Evolutionary conservation across 2,113 vertebrate genomes (phyloP), one percentile per base, ranked within the genome.

Genomic region (Prionailurus bengalensis): DNA sequence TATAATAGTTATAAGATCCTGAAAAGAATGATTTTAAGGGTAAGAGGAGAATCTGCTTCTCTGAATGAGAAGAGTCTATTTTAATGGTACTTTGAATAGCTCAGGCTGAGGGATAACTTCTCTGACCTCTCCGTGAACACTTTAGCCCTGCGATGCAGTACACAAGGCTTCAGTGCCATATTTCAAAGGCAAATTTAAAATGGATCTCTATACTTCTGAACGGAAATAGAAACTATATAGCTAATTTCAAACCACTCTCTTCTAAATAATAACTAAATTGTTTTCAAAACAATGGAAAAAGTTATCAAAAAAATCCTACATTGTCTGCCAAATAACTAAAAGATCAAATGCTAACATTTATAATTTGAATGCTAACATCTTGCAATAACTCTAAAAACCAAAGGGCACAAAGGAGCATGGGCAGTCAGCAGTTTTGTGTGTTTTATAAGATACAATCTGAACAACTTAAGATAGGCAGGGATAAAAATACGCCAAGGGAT

Each of bases 11-110:
- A 73, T 31, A 95, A 95, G 76, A 96, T 74, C 39, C 65, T 89
- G 39, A 71, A 95, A 91, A 97, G 80, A 97, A 97, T 98, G 95
- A 95, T 97, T 95, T 97, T 97, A 97, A 91, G 78, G 27, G 19
- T 87, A 95, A 94, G 27, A 89, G 53, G 66, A 85, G 45, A 94
- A 95, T 94, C 91, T 63, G 68, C 91, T 97, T 92, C 83, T 74
- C 61, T 88, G 66, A 93, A 84, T 66, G 29, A 81, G 48, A 90
- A 90, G 70, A 85, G n/a, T 90, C 96, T 91, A 78, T 97, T 91
- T 96, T 90, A 95, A 89, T 36, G 39, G n/a, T 86, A n/a, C 2
- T 97, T 36, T 65, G 61, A 96, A 81, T 55, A 91, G 53, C 45
- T 63, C 70, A 88, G 71, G 9, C 29, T 95, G 71, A 94, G 70